Percentiles rank a stretch among this genome's conserved stretches.
These are phyloP conservation scores for Epiblema foenella DNA, from an alignment of 2,888 invertebrate genomes.

Conservation along the genomic window DNA sequence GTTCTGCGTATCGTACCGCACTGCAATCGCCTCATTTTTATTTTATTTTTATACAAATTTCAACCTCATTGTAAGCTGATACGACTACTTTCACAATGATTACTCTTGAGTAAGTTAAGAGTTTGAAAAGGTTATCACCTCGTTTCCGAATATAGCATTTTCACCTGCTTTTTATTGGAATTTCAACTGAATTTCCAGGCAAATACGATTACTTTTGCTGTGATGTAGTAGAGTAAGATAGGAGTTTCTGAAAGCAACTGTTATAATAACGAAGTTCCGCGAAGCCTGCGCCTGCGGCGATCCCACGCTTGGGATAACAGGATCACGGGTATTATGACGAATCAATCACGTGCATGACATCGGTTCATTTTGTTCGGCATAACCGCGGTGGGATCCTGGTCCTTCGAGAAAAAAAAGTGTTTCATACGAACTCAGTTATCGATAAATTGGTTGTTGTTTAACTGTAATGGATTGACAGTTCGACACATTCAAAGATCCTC, in stretches of 20 bases:
- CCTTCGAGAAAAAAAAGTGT: not conserved
- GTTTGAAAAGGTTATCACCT: slow-evolving; percentile 7
- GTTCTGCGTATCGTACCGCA: slow-evolving; percentile 46
- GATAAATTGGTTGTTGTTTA: not conserved
- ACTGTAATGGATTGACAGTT: not conserved
- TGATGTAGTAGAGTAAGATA: not conserved
- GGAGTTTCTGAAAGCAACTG: slow-evolving; percentile 1
- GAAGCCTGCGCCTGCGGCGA: slow-evolving; percentile 40
- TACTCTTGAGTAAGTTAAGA: not conserved
- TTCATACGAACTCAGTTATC: not conserved
- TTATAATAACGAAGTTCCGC: slow-evolving; percentile 39
- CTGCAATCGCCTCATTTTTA: not conserved
- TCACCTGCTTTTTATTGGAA: not conserved
- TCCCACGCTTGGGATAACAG: slow-evolving; percentile 43
- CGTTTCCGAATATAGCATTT: not conserved
- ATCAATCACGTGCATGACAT: slow-evolving; percentile 34
- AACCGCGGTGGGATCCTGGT: not conserved
- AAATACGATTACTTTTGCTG: not conserved
- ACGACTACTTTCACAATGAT: not conserved
- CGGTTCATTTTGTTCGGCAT: slow-evolving; percentile 4
- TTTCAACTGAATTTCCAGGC: not conserved
- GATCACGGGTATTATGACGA: slow-evolving; percentile 42
- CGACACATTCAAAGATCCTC: not conserved
- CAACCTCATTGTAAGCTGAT: not conserved
- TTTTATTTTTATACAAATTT: not conserved